Percentiles rank a stretch among this genome's conserved stretches.
Evolutionary conservation across 1,140 invertebrate species (phyloP).

Genomic region (Drosophila bifasciata): DNA sequence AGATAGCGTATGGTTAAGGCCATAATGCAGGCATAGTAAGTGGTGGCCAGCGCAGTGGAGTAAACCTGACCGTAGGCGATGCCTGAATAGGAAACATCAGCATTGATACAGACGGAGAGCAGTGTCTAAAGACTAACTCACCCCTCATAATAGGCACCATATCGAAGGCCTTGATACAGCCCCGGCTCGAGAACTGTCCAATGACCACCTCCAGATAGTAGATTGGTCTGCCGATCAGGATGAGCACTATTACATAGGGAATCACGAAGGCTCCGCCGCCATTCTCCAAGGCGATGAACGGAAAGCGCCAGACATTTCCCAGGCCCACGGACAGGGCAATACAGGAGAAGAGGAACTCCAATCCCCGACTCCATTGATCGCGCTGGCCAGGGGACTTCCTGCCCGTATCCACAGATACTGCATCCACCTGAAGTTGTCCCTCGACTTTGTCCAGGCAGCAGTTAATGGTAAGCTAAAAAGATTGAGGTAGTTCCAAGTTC

Average conservation of each 20-base stretch:
- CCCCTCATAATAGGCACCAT: slow-evolving; percentile 86
- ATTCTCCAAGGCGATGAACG: slow-evolving; percentile 91
- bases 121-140: slow-evolving; percentile 39
- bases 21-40: slow-evolving; percentile 90
- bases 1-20: slow-evolving; percentile 89
- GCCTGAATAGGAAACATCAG: slow-evolving; percentile 62
- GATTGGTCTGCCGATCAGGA: slow-evolving; percentile 91
- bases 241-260: slow-evolving; percentile 90
- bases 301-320: slow-evolving; percentile 93
- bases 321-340: slow-evolving; percentile 93
- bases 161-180: slow-evolving; percentile 87
- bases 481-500: neutral
- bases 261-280: slow-evolving; percentile 92
- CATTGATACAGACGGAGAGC: too few relatives aligned
- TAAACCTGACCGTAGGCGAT: slow-evolving; percentile 90
- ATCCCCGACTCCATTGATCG: slow-evolving; percentile 88
- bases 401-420: too few relatives aligned
- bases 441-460: neutral
- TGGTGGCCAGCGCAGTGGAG: slow-evolving; percentile 89
- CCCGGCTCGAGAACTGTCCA: slow-evolving; percentile 89
- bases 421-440: neutral
- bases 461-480: slow-evolving; percentile 23
- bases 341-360: slow-evolving; percentile 93
- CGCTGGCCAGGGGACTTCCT: slow-evolving; percentile 1
- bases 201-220: slow-evolving; percentile 93